Conservation (phyloP, 2,113 vertebrate species). For the Austrofundulus limnaeus region DNA sequence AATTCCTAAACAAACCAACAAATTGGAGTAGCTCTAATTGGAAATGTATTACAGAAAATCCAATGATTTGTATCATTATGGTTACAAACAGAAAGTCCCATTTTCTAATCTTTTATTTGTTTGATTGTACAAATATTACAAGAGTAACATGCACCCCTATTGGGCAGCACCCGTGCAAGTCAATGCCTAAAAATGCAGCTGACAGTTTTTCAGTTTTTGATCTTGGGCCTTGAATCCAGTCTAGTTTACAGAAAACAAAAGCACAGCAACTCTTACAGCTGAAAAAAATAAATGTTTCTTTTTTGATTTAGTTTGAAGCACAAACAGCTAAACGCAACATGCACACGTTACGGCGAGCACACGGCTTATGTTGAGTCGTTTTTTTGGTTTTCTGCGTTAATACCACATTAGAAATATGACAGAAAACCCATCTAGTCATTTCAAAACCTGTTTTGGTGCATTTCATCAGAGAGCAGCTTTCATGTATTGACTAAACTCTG, state of each 20-base stretch:
- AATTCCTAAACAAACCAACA: not conserved
- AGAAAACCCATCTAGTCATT: not conserved
- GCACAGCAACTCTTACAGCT: constrained; percentile 33
- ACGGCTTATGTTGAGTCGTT: not conserved
- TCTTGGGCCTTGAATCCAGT: constrained; percentile 44
- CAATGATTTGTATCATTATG: no score
- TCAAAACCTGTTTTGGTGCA: not conserved
- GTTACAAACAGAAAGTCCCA: no score
- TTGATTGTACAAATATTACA: constrained; percentile 31
- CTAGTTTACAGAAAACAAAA: constrained; percentile 54
- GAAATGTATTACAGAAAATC: not conserved
- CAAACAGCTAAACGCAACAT: constrained; percentile 19
- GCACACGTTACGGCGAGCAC: constrained; percentile 16
- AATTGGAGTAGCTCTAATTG: not conserved
- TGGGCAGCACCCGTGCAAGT: not conserved
- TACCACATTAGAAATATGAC: not conserved
- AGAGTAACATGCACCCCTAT: constrained; percentile 14
- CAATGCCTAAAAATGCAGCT: constrained; percentile 3
- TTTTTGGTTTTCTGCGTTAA: not conserved
- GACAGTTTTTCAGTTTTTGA: constrained; percentile 44
- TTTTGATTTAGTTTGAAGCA: constrained; percentile 22
- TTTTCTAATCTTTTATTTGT: not conserved
- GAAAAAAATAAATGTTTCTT: not conserved
- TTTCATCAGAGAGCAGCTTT: not conserved
- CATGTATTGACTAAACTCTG: not conserved